These are phyloP conservation scores for Cantharis rustica DNA, from an alignment of 2,888 invertebrate species.

Conservation along the genomic window DNA sequence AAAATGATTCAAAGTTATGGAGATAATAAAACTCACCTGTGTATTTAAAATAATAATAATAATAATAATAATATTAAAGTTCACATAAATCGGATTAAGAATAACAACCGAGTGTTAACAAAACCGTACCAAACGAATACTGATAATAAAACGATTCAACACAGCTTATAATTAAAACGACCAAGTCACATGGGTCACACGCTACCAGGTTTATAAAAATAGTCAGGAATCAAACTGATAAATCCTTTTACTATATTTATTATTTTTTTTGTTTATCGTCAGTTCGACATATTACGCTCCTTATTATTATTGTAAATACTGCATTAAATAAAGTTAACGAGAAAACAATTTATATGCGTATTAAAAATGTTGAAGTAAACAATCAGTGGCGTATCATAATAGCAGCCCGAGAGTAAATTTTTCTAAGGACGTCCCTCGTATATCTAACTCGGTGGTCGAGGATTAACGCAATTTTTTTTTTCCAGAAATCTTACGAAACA, in stretches of 20 bases:
- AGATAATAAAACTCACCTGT: background rate
- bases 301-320: background rate
- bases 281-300: background rate
- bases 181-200: conserved; percentile 1
- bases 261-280: background rate
- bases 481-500: background rate
- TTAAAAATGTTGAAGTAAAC: background rate
- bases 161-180: conserved; percentile 1
- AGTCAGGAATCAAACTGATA: background rate
- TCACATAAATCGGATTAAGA: background rate
- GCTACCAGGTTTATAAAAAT: conserved; percentile 1
- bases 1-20: background rate
- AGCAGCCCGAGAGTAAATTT: background rate
- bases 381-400: background rate
- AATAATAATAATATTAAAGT: background rate
- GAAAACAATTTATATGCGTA: background rate
- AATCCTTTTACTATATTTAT: background rate
- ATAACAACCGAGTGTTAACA: background rate
- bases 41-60: background rate
- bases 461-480: background rate
- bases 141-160: background rate
- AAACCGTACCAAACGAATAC: conserved; percentile 1
- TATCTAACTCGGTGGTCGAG: background rate
- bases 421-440: background rate
- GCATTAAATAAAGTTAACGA: background rate